Conservation (phyloP, 2,888 invertebrate species). For the Hyposoter dolosus region DNA sequence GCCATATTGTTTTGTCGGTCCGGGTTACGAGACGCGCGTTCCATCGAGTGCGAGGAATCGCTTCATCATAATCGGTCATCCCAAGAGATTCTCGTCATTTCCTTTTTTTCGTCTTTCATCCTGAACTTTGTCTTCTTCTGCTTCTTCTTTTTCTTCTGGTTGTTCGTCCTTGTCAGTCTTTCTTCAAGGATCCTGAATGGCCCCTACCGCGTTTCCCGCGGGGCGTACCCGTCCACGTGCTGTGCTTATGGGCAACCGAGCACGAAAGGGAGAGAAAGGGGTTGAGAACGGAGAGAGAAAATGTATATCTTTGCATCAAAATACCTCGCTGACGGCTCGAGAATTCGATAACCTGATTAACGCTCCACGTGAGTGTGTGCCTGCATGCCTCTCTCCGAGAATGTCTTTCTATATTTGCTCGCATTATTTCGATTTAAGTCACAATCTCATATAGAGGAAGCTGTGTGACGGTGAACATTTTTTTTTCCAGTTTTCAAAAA, state of each 20-base stretch:
- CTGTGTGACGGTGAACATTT: too few relatives aligned
- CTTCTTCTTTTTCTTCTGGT: slow-evolving; percentile 71
- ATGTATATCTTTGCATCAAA: slow-evolving; percentile 82
- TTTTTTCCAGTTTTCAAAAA: background rate
- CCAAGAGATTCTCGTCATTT: slow-evolving; percentile 70
- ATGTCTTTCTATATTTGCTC: slow-evolving; percentile 27
- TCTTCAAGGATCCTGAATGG: slow-evolving; percentile 70
- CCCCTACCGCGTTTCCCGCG: slow-evolving; percentile 76
- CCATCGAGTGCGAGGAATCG: slow-evolving; percentile 77
- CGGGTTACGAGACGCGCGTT: slow-evolving; percentile 63
- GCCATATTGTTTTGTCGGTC: slow-evolving; percentile 75
- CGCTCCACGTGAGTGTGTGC: slow-evolving; percentile 74
- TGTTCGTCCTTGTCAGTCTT: slow-evolving; percentile 49
- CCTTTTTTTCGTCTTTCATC: slow-evolving; percentile 72
- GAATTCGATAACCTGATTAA: slow-evolving; percentile 85
- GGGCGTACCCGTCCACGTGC: slow-evolving; percentile 65
- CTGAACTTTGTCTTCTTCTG: slow-evolving; percentile 71
- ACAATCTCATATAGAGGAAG: too few relatives aligned
- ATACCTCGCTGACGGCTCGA: slow-evolving; percentile 82
- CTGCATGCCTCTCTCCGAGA: slow-evolving; percentile 19
- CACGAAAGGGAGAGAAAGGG: slow-evolving; percentile 1
- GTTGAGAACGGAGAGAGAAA: slow-evolving; percentile 10
- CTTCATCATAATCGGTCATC: slow-evolving; percentile 85
- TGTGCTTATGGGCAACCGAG: slow-evolving; percentile 48
- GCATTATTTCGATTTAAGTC: slow-evolving; percentile 53